These are phyloP conservation scores for Laothoe populi DNA, from an alignment of 2,888 invertebrate species.

Conservation along the genomic window DNA sequence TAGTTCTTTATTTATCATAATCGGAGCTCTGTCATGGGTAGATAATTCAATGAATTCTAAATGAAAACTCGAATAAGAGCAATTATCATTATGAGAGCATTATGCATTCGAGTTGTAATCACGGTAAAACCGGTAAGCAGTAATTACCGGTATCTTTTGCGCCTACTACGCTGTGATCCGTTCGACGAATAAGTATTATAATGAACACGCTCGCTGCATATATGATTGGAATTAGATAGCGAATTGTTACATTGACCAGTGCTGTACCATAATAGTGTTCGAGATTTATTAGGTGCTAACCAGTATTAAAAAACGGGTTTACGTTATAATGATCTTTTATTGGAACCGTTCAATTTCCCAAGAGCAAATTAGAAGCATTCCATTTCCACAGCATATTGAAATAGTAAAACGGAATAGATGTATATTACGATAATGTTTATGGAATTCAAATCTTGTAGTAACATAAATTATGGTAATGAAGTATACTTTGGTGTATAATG, in stretches of 20 bases:
- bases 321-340: not conserved
- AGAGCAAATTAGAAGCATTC: not conserved
- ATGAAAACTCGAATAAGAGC: constrained; percentile 22
- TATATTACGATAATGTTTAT: not conserved
- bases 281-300: constrained; percentile 13
- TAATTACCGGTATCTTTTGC: constrained; percentile 25
- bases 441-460: not conserved
- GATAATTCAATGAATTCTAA: constrained; percentile 24
- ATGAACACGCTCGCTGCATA: not conserved
- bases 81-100: constrained; percentile 29
- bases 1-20: too few species aligned
- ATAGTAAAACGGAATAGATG: not conserved
- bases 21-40: constrained; percentile 19
- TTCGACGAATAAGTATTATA: constrained; percentile 5
- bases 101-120: constrained; percentile 25
- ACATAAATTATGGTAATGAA: too few species aligned
- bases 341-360: not conserved
- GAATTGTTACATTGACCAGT: not conserved
- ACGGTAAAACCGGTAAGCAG: constrained; percentile 22
- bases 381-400: not conserved
- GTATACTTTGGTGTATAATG: too few species aligned
- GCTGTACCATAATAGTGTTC: constrained; percentile 6
- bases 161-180: constrained; percentile 11
- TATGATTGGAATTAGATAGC: constrained; percentile 14
- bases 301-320: not conserved